Evolutionary conservation across 1,140 invertebrate genomes (phyloP).

Genomic region (Drosophila nannoptera): DNA sequence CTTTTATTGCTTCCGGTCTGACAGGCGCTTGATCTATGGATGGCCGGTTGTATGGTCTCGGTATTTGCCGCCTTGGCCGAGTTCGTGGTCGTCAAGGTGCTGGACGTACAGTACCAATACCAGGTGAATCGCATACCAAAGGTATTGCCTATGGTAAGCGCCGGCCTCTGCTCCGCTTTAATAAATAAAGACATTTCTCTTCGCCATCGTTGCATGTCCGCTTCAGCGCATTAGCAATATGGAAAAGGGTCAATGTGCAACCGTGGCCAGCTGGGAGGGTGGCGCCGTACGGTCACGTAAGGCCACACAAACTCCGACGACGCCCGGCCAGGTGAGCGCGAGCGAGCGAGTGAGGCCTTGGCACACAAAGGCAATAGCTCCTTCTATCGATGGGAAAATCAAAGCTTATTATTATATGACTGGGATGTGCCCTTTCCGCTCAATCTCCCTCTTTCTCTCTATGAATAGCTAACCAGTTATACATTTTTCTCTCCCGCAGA

Average conservation of each 20-base stretch:
- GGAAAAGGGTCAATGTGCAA: conserved; percentile 83
- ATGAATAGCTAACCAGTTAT: neutral
- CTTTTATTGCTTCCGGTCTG: conserved; percentile 4
- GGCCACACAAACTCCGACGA: conserved; percentile 80
- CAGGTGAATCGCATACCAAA: conserved; percentile 82
- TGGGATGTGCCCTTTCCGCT: too few species aligned
- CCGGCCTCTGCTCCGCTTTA: conserved; percentile 43
- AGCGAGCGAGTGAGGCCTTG: conserved; percentile 14
- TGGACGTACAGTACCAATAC: conserved; percentile 86
- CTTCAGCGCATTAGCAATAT: conserved; percentile 82
- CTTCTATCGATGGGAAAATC: conserved; percentile 18
- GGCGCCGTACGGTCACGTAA: conserved; percentile 82
- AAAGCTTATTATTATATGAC: conserved; percentile 4
- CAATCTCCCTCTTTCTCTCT: too few species aligned
- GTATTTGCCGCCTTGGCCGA: conserved; percentile 91
- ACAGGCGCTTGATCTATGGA: conserved; percentile 91
- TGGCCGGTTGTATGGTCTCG: conserved; percentile 92
- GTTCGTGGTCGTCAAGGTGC: conserved; percentile 90
- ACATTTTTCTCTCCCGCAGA: conserved; percentile 41
- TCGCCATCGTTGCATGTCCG: conserved; percentile 35
- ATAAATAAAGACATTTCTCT: conserved; percentile 61
- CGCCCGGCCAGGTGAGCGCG: conserved; percentile 73
- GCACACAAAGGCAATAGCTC: conserved; percentile 35
- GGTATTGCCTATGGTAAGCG: conserved; percentile 83
- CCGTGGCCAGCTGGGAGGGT: conserved; percentile 83